Percentiles rank a stretch among this genome's conserved stretches.
Evolutionary conservation across 1,140 invertebrate genomes (phyloP).

Genomic region (Eciton burchellii): DNA sequence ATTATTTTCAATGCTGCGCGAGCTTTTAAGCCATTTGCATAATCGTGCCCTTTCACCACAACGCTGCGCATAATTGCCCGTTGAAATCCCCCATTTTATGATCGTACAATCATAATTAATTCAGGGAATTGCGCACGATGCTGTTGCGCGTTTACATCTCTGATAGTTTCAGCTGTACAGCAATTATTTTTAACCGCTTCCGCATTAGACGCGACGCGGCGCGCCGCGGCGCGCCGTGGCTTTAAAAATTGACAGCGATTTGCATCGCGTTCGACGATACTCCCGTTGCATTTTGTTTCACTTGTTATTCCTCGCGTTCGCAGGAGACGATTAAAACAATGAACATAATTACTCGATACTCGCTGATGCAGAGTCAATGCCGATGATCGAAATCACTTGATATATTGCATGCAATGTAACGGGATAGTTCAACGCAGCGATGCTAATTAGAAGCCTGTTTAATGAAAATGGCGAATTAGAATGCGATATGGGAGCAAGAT

Average conservation of each 20-base stretch:
- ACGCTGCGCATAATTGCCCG: neutral
- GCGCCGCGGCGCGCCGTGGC: neutral
- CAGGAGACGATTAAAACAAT: slow-evolving; percentile 31
- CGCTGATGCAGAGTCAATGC: slow-evolving; percentile 4
- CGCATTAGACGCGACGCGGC: neutral
- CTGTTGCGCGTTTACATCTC: neutral
- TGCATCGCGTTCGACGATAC: neutral
- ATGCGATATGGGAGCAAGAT: slow-evolving; percentile 30
- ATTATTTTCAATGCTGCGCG: slow-evolving; percentile 17
- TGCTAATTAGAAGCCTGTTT: slow-evolving; percentile 53
- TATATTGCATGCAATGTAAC: slow-evolving; percentile 51
- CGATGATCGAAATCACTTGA: slow-evolving; percentile 36
- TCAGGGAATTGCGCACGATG: neutral
- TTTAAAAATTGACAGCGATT: slow-evolving; percentile 19
- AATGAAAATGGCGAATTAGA: slow-evolving; percentile 42
- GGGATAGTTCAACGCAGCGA: slow-evolving; percentile 37
- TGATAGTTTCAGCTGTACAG: neutral
- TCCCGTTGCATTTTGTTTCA: neutral
- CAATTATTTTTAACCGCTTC: neutral
- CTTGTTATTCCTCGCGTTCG: neutral
- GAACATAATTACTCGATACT: slow-evolving; percentile 40
- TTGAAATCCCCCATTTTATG: slow-evolving; percentile 18
- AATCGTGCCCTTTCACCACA: neutral
- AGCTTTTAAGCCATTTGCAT: slow-evolving; percentile 20
- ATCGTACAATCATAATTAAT: slow-evolving; percentile 31